Evolutionary conservation across 2,113 vertebrate genomes (phyloP), one percentile per base, ranked within the genome.

Genomic region (Phrynosoma blainvillii): DNA sequence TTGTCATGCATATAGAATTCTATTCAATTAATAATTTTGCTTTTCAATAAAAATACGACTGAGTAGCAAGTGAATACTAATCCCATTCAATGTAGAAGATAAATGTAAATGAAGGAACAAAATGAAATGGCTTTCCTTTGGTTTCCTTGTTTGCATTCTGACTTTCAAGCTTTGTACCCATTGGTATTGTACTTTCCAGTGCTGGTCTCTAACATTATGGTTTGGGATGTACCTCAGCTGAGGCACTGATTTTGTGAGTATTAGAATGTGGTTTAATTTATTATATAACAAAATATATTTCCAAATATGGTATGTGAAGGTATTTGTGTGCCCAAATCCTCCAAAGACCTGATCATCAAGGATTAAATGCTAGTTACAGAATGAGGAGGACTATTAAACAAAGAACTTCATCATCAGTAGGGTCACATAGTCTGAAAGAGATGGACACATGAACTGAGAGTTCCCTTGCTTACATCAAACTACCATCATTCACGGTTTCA

Each of bases 21-120:
- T 96, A 94, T 91, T 95, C 94, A 94, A 94, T 93, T 97, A 95
- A 95, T 91, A 96, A 91, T 96, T 95, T 96, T 95, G 87, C 93
- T 94, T 94, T 96, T 96, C 92, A 96, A 94, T 94, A 95, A 95
- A 91, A 90, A 94, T 89, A 91, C 91, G 92, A 96, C 96, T 95
- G 96, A 96, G 92, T 94, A 94, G 88, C 94, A 94, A 96, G 89
- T 87, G 93, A 95, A 93, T 86, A 91, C 89, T 89, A 90, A 82
- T 89, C 86, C 73, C 81, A 79, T 85, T 90, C 84, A 90, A 82
- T 89, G 90, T 86, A 91, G 77, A 93, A 65, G 82, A 84, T 91
- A 95, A 93, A 93, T 93, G 91, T 92, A 95, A 95, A 94, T 93
- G 90, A 93, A 89, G 70, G 88, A 66, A 89, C 83, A 80, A 47